These are phyloP conservation scores for Nyctibius grandis DNA, from an alignment of 2,797 vertebrate species.

Conservation along the genomic window DNA sequence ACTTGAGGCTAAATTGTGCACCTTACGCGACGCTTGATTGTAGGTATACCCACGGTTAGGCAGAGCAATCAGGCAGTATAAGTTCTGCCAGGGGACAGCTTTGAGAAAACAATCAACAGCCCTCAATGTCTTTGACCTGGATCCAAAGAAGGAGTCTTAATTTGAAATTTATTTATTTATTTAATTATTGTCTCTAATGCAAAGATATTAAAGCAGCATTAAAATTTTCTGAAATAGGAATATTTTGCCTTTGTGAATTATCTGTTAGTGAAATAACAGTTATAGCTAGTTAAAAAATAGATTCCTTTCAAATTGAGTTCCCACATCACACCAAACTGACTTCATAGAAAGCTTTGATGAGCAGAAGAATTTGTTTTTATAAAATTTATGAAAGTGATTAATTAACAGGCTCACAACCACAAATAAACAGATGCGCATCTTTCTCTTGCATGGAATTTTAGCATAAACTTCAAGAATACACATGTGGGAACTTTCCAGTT, in stretches of 20 bases:
- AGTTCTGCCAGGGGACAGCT: not conserved
- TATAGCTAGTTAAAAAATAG: slow-evolving; percentile 31
- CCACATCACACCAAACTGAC: not conserved
- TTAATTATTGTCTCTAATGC: not conserved
- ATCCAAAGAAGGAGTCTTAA: not conserved
- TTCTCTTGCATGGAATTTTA: not conserved
- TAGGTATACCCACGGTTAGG: not conserved
- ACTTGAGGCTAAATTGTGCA: not conserved
- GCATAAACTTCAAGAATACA: not conserved
- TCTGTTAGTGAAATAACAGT: slow-evolving; percentile 24
- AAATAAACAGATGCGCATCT: slow-evolving; percentile 39
- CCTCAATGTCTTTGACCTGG: not conserved
- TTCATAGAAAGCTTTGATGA: slow-evolving; percentile 59
- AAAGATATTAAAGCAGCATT: not conserved
- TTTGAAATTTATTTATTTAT: not conserved
- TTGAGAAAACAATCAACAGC: not conserved
- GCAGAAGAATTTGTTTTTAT: slow-evolving; percentile 55
- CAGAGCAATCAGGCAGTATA: not conserved
- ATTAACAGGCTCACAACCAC: slow-evolving; percentile 9
- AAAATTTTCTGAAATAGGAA: not conserved
- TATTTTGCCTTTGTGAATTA: slow-evolving; percentile 39
- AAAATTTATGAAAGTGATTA: slow-evolving; percentile 57
- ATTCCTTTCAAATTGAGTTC: slow-evolving; percentile 40
- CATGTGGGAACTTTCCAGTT: not conserved
- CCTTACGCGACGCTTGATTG: not conserved